Base-by-base conservation (phyloP, 2,888 invertebrate species). In the Pachymerium ferrugineum region DNA sequence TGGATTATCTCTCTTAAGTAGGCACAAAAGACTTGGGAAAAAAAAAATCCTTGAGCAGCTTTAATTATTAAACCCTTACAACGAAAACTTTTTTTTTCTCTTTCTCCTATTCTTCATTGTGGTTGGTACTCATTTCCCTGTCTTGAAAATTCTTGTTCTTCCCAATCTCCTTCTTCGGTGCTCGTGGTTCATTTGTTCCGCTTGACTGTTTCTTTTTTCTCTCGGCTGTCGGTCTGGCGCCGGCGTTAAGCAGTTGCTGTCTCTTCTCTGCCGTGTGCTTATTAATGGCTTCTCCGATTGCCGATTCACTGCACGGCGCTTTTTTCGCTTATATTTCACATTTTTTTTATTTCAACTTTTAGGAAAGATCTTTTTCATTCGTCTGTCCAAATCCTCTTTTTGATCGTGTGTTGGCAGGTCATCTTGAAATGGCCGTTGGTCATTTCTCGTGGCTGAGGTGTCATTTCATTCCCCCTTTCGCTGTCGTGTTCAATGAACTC, bases 241-340 rank as follows among this genome's bases (percentile, higher is more conserved):
- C 62, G 62, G 62, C 62, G 62, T 62, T 62, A 62, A 62, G 62
- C 62, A 62, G 62, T 62, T 62, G 62, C 62, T 62, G 62, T 62
- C 62, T 62, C 62, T 62, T 62, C 62, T 62, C 28, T 28, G 62
- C 62, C 62, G 62, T 62, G 62, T 62, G 62, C 62, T 62, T 62
- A 62, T 62, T 62, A 62, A 62, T 62, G 62, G 62, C 62, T 62
- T 62, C 62, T 62, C 62, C 62, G 62, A 62, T 62, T 62, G 62
- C 28, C 62, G 62, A 62, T 62, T 62, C 62, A 62, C 25, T 62
- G 62, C 28, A 62, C 62, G 62, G 22, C 28, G 62, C 25, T 14
- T 62, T 62, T 62, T 25, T 62, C 62, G 62, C 62, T 62, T 62
- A 62, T 62, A 28, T 62, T 62, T 62, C 62, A 62, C 25, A 6